These are phyloP conservation scores for Oscheius sp. DNA, from an alignment of 2,888 invertebrate species.

Conservation along the genomic window DNA sequence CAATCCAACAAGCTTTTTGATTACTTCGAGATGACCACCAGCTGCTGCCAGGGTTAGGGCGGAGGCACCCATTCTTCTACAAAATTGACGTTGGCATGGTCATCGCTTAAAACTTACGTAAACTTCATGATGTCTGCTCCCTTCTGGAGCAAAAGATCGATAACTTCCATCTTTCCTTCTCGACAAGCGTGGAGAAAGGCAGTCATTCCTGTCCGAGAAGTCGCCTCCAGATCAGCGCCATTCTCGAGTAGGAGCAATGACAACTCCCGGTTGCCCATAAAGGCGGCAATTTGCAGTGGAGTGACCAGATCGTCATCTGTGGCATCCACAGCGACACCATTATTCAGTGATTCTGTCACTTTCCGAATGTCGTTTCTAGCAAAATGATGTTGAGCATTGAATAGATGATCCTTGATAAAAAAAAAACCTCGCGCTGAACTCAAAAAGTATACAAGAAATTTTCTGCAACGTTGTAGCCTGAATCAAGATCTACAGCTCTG, in stretches of 20 bases:
- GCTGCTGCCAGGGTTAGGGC: constrained; percentile 58
- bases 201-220: constrained; percentile 64
- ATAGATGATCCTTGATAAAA: too few species aligned
- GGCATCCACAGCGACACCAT: constrained; percentile 59
- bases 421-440: too few species aligned
- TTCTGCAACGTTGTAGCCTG: background rate
- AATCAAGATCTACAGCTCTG: too few species aligned
- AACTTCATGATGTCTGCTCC: constrained; percentile 56
- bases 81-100: background rate
- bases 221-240: constrained; percentile 64
- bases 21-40: constrained; percentile 58
- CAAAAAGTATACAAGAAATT: background rate
- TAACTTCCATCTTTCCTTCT: constrained; percentile 64
- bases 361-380: constrained; percentile 33
- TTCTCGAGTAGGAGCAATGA: constrained; percentile 54
- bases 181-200: constrained; percentile 68
- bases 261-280: constrained; percentile 62
- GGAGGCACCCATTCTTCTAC: constrained; percentile 50
- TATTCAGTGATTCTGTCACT: constrained; percentile 30
- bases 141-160: constrained; percentile 64
- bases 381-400: background rate
- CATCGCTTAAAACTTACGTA: constrained; percentile 44
- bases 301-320: constrained; percentile 67
- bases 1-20: constrained; percentile 51
- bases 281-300: constrained; percentile 68